Conservation (phyloP, 2,888 invertebrate genomes). For the Hirtodrosophila duncani region DNA sequence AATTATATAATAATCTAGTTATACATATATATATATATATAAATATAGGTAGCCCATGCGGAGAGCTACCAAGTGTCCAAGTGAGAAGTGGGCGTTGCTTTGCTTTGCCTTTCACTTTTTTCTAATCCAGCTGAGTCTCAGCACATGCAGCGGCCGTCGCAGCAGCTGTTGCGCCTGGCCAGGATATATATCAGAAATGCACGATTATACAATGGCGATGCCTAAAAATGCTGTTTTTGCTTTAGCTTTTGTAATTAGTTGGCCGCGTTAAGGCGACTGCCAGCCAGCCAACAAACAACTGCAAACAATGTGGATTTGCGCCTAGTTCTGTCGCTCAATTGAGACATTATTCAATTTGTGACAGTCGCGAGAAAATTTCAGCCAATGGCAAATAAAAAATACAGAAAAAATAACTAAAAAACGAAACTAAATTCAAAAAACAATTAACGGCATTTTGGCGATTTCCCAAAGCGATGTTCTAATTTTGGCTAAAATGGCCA, state of each 20-base stretch:
- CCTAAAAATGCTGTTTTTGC: constrained; percentile 14
- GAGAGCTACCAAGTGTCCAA: constrained; percentile 29
- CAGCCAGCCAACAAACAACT: no score
- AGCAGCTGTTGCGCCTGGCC: constrained; percentile 20
- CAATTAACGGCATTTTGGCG: constrained; percentile 62
- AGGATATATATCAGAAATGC: constrained; percentile 43
- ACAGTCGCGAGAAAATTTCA: constrained; percentile 61
- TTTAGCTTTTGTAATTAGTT: constrained; percentile 27
- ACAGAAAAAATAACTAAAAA: constrained; percentile 4
- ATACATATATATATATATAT: no score
- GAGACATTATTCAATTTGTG: constrained; percentile 71
- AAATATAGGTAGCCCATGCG: background rate
- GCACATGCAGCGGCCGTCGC: constrained; percentile 13
- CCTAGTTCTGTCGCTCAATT: constrained; percentile 38
- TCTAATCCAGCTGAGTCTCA: constrained; percentile 11
- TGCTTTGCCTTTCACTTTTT: constrained; percentile 61
- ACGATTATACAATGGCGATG: constrained; percentile 49
- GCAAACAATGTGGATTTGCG: constrained; percentile 46
- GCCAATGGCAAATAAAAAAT: constrained; percentile 10
- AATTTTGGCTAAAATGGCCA: constrained; percentile 44
- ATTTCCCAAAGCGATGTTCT: constrained; percentile 69
- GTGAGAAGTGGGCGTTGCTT: constrained; percentile 63
- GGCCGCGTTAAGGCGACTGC: background rate
- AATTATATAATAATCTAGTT: constrained; percentile 60
- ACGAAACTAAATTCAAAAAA: constrained; percentile 22